Evolutionary conservation across 1,140 invertebrate genomes (phyloP).

Genomic region (Rhagoletis zephyria): DNA sequence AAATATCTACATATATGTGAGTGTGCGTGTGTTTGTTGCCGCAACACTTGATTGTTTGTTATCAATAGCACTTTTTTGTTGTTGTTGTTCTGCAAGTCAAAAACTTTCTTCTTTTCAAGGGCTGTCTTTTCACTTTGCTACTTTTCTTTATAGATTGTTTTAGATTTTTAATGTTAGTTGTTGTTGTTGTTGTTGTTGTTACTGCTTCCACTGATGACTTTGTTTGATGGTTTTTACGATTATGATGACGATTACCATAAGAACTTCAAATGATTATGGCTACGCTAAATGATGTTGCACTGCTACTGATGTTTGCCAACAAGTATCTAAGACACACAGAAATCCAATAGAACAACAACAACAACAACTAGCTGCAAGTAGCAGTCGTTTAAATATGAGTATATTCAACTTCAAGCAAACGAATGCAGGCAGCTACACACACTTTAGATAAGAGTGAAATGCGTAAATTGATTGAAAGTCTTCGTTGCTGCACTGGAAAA

Average conservation of each 20-base stretch:
- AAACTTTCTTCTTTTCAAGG: not conserved
- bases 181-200: slow-evolving; percentile 8
- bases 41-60: slow-evolving; percentile 33
- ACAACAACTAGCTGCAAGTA: not conserved
- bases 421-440: not conserved
- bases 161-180: not conserved
- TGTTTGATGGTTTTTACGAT: slow-evolving; percentile 49
- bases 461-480: not conserved
- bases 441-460: slow-evolving; percentile 24
- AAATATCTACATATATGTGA: too few relatives aligned
- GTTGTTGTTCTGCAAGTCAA: not conserved
- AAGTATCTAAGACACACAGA: not conserved
- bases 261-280: slow-evolving; percentile 47
- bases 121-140: not conserved
- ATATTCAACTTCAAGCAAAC: slow-evolving; percentile 34
- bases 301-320: slow-evolving; percentile 39
- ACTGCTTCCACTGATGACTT: not conserved
- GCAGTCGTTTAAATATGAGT: slow-evolving; percentile 36
- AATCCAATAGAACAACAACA: not conserved
- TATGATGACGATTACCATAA: slow-evolving; percentile 52
- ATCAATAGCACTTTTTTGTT: slow-evolving; percentile 31
- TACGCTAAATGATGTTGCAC: slow-evolving; percentile 26
- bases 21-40: not conserved
- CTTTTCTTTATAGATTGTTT: not conserved
- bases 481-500: not conserved